Evolutionary conservation across 2,888 invertebrate genomes (phyloP).

Genomic region (Venusia cambrica): DNA sequence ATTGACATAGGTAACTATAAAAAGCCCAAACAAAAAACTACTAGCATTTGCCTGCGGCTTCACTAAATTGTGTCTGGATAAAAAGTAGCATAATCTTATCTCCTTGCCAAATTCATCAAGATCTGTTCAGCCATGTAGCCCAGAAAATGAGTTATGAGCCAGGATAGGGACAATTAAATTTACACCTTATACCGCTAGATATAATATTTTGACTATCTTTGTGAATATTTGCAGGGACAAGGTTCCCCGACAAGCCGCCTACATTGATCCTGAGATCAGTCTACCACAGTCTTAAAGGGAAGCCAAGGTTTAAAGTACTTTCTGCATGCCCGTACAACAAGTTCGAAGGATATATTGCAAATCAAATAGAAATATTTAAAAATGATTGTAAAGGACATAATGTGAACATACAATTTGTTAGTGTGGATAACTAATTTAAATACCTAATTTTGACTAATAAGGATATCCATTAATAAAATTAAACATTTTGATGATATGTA

Average conservation of each 20-base stretch:
- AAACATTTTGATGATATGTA: too few species aligned
- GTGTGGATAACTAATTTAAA: constrained; percentile 45
- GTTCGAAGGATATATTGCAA: constrained; percentile 71
- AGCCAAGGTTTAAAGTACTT: constrained; percentile 65
- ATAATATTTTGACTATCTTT: constrained; percentile 6
- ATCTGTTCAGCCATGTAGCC: too few species aligned
- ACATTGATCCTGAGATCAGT: constrained; percentile 76
- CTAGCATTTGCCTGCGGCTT: too few species aligned
- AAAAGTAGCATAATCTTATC: too few species aligned
- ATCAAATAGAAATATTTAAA: constrained; percentile 73
- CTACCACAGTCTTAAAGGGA: constrained; percentile 75
- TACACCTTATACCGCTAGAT: too few species aligned
- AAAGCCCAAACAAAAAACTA: too few species aligned
- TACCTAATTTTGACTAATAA: background rate
- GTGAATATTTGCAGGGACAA: constrained; percentile 51
- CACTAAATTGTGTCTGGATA: too few species aligned
- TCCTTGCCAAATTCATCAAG: too few species aligned
- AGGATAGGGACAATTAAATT: too few species aligned
- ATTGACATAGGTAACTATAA: constrained; percentile 80
- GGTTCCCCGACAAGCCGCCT: constrained; percentile 81
- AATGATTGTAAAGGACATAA: constrained; percentile 61
- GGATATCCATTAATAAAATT: too few species aligned
- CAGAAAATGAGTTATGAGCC: too few species aligned
- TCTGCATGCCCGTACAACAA: constrained; percentile 64
- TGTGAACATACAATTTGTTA: constrained; percentile 46